Evolutionary conservation across 2,797 vertebrate genomes (phyloP), one percentile per base, ranked within the genome.

Genomic region (Pipistrellus kuhlii): DNA sequence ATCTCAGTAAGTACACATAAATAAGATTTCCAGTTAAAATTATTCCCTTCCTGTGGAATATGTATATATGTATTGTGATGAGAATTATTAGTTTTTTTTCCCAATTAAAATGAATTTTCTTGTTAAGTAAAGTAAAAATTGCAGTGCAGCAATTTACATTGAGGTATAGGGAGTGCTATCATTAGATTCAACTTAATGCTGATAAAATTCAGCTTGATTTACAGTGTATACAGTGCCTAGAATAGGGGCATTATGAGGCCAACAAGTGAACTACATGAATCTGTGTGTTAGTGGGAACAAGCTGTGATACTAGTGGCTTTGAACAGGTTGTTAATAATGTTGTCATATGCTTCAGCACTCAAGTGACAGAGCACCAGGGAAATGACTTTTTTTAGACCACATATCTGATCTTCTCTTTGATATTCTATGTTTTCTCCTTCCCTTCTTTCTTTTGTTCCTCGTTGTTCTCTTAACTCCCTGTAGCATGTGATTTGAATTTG

Each of bases 1-100:
- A 98, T 99, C 97, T 99, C 99, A 97, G 99, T 99, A 98, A 99
- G 99, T 99, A 98, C 98, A 94, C 91, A 93, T 97, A 97, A 98
- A 94, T 96, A 96, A 97, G 97, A 97, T 98, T 98, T 98, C 95
- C 92, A 96, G 91, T 98, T 98, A 97, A 97, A 97, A 97, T 94
- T 97, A 97, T 98, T 97, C 97, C 95, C 95, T 95, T 97, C 91
- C 95, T 95, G 57, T 97, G 97, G 96, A 97, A 90, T 97, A 41
- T 96, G 14, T 97, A 32, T 78, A 53, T 97, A 41, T 97, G 91
- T 97, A 92, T 95, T 97, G 91, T 94, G 94, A 41, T 96, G 83
- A 97, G 94, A 96, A 66, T 94, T 96, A 81, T 73, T 95, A 90
- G 85, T n/a, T 46, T 41, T 94, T 94, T 97, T 83, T 91, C 53